Percentiles rank a stretch among this genome's conserved stretches.
These are phyloP conservation scores for Tetranychus cinnabarinus DNA, from an alignment of 1,140 invertebrate genomes.

Conservation along the genomic window DNA sequence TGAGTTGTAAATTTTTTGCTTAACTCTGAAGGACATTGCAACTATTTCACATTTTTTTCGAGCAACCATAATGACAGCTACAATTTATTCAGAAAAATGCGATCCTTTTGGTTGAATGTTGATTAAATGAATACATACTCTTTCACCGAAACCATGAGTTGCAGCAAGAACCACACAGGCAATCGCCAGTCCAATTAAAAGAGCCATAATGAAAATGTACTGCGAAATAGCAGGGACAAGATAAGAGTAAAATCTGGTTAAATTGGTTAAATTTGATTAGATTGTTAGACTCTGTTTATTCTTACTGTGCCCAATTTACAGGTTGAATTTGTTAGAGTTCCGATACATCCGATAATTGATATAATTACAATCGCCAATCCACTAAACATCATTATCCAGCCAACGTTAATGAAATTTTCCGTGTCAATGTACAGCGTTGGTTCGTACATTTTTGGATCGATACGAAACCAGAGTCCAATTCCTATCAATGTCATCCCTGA, in stretches of 20 bases:
- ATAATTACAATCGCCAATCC: constrained; percentile 4
- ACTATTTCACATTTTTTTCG: too few species aligned
- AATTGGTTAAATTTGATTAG: neutral
- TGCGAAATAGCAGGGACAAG: neutral
- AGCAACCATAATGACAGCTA: too few species aligned
- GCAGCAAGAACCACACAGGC: neutral
- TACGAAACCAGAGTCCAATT: constrained; percentile 10
- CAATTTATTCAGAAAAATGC: too few species aligned
- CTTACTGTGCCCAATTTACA: neutral
- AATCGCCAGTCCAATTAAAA: neutral
- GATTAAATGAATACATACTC: neutral
- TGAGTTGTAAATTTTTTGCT: too few species aligned
- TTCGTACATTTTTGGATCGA: constrained; percentile 12
- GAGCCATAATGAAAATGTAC: constrained; percentile 1
- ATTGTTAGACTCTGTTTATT: neutral
- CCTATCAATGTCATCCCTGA: constrained; percentile 7
- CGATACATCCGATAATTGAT: constrained; percentile 4
- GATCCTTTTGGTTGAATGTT: too few species aligned
- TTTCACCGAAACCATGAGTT: constrained; percentile 4
- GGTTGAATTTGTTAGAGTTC: neutral
- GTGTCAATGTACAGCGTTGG: constrained; percentile 6
- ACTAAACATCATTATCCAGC: constrained; percentile 9
- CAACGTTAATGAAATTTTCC: constrained; percentile 6
- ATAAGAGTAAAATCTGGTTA: neutral
- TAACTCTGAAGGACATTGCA: too few species aligned